Evolutionary conservation across 2,797 vertebrate genomes (phyloP), one percentile per base, ranked within the genome.

Genomic region (Sebastiscus albofasciatus): DNA sequence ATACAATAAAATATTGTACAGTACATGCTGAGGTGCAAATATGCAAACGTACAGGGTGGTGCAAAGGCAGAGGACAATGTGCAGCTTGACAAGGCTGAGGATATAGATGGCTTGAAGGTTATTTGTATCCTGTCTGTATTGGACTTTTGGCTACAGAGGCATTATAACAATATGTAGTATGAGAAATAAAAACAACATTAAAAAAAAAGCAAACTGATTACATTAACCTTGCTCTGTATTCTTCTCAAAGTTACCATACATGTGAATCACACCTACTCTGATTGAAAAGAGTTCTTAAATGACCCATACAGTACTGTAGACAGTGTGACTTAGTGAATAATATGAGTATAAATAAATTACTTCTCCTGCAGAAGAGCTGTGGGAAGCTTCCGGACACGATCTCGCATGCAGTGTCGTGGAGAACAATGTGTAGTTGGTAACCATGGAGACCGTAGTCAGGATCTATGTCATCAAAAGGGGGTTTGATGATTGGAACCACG

Each of bases 361-460:
- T 94, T 97, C 93, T 97, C 77, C 54, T 94, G 92, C 97, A 97
- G 91, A 94, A 97, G 70, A 99, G 96, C 60, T 93, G 88, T 22
- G 75, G 84, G 84, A 97, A 98, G 5, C 94, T 95, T 54, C 80
- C 87, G 58, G 97, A 97, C 82, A 98, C 90, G 81, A 96, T 96
- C 77, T 87, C 86, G 62, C 83, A 80, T 31, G 16, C 92, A 20
- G 93, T 91, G 77, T 95, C 89, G 20, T 98, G 96, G 79, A 99
- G 93, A 70, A 94, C 94, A 24, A 99, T 88, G 76, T 98, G 97
- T 52, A 98, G 91, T 2, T 81, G 90, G 93, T 97, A 99, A 82
- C 94, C 95, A 88, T 97, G 97, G 87, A 99, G 95, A 83, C 97
- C 98, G 2, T 96, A 96, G 46, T 97, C 94, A 0, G 96, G 94